Percentiles rank a stretch among this genome's conserved stretches.
Evolutionary conservation across 2,888 invertebrate genomes (phyloP).

Genomic region (Vanessa cardui): DNA sequence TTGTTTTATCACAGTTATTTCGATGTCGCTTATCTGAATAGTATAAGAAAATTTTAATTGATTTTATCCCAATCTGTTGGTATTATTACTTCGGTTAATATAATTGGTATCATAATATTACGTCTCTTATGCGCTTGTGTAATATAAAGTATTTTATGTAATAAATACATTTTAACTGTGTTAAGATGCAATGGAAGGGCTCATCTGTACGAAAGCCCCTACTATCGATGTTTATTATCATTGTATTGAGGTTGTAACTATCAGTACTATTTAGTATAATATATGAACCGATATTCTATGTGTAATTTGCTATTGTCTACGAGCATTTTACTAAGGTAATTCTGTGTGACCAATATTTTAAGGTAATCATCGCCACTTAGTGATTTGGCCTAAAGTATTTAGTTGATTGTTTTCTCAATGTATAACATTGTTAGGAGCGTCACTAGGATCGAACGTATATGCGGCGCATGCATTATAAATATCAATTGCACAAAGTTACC

Average conservation of each 20-base stretch:
- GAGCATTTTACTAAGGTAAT: neutral
- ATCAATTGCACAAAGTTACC: too few species aligned
- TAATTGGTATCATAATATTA: slow-evolving; percentile 19
- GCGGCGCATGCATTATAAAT: too few species aligned
- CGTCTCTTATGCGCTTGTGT: slow-evolving; percentile 19
- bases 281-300: slow-evolving; percentile 13
- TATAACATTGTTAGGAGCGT: neutral
- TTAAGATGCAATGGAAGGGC: neutral
- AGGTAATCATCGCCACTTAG: neutral
- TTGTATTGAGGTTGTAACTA: slow-evolving; percentile 16
- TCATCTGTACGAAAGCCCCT: slow-evolving; percentile 3
- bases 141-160: slow-evolving; percentile 18
- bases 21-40: neutral
- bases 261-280: slow-evolving; percentile 13
- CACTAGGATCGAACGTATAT: too few species aligned
- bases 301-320: neutral
- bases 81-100: neutral
- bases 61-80: neutral
- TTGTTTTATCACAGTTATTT: neutral
- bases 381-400: slow-evolving; percentile 10
- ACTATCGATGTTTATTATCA: slow-evolving; percentile 1
- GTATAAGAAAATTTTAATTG: neutral
- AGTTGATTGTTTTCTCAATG: neutral
- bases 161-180: slow-evolving; percentile 4
- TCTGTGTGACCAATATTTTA: slow-evolving; percentile 1